phyloP scores from a whole-genome alignment of 1,140 invertebrate genomes.

The Arion vulgaris region DNA sequence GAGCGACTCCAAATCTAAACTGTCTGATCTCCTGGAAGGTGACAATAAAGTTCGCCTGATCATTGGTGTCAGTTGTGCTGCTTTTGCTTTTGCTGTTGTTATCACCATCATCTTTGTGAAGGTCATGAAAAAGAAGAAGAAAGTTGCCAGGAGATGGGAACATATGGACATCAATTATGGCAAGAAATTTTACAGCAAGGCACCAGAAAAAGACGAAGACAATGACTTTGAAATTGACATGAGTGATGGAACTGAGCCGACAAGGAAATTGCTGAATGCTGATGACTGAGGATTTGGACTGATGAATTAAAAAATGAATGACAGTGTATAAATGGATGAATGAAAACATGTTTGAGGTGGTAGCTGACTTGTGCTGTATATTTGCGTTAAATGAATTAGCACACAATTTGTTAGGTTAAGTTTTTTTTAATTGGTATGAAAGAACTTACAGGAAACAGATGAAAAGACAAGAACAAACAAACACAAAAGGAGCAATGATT shows the following conservation, averaged over 20 bases:
- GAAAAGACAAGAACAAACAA: too few species aligned
- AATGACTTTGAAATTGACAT: slow-evolving; percentile 49
- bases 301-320: not conserved
- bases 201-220: slow-evolving; percentile 42
- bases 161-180: slow-evolving; percentile 45
- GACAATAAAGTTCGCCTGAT: slow-evolving; percentile 28
- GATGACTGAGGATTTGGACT: slow-evolving; percentile 14
- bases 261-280: slow-evolving; percentile 43
- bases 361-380: too few species aligned
- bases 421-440: too few species aligned
- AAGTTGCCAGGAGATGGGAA: slow-evolving; percentile 39
- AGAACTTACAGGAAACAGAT: too few species aligned
- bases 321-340: not conserved
- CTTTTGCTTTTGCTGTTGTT: slow-evolving; percentile 20
- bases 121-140: slow-evolving; percentile 10
- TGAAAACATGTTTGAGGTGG: not conserved
- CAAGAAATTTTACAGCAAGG: slow-evolving; percentile 42
- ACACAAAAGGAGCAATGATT: too few species aligned
- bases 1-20: not conserved
- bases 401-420: too few species aligned
- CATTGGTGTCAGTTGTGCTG: slow-evolving; percentile 38
- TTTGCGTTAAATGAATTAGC: too few species aligned
- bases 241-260: slow-evolving; percentile 42
- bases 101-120: slow-evolving; percentile 30
- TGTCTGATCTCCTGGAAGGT: slow-evolving; percentile 12